Evolutionary conservation across 1,140 invertebrate genomes (phyloP).

Genomic region (Drosophila equinoxialis): DNA sequence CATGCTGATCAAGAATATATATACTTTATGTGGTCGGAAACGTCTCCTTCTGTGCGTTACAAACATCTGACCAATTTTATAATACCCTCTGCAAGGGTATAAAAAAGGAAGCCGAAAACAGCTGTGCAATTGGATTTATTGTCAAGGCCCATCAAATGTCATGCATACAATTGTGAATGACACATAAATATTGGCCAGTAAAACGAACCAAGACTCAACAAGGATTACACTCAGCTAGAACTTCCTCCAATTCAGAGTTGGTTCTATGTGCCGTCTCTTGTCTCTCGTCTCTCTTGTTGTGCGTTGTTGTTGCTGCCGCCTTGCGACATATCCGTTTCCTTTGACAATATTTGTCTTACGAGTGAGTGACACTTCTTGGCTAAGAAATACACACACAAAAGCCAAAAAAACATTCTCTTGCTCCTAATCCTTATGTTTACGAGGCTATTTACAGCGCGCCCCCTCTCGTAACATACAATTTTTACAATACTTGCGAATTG

Average conservation of each 20-base stretch:
- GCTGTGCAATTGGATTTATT: conserved; percentile 74
- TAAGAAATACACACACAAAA: conserved; percentile 51
- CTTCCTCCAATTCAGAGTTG: conserved; percentile 13
- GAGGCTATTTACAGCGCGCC: conserved; percentile 72
- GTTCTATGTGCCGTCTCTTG: not conserved
- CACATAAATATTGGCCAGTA: conserved; percentile 69
- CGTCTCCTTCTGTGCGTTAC: too few species aligned
- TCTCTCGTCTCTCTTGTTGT: not conserved
- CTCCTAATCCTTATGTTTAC: conserved; percentile 78
- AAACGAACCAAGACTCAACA: conserved; percentile 49
- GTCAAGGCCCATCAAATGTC: conserved; percentile 67
- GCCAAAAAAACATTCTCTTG: conserved; percentile 26
- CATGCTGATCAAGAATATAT: too few species aligned
- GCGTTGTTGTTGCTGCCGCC: conserved; percentile 36
- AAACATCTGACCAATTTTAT: too few species aligned
- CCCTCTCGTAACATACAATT: conserved; percentile 60
- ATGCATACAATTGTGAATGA: conserved; percentile 78
- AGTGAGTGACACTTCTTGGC: conserved; percentile 78
- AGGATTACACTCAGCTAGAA: conserved; percentile 50
- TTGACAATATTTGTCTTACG: conserved; percentile 75
- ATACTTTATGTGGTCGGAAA: too few species aligned
- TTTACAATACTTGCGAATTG: conserved; percentile 61
- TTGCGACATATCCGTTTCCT: conserved; percentile 78
- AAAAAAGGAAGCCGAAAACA: conserved; percentile 47
- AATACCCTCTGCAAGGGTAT: too few species aligned